Conservation (phyloP, 2,888 invertebrate genomes). For the Dexiosoma caninum region DNA sequence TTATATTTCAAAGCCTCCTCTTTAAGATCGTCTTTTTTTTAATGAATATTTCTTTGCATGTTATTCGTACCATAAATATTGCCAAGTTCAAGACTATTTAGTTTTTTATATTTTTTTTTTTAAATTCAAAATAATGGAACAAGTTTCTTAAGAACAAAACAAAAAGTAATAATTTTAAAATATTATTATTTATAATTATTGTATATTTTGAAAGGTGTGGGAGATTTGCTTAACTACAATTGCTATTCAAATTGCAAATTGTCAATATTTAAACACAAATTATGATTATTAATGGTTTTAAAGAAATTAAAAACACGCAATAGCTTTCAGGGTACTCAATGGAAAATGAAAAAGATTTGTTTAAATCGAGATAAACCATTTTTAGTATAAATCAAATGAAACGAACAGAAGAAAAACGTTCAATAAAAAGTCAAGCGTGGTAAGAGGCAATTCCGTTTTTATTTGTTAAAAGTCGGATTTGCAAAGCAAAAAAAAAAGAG, state of each 20-base stretch:
- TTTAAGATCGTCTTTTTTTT: too few relatives aligned
- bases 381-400: slow-evolving; percentile 18
- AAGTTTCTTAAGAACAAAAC: slow-evolving; percentile 34
- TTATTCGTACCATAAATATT: not conserved
- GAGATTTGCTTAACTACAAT: slow-evolving; percentile 35
- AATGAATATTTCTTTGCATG: too few relatives aligned
- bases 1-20: too few relatives aligned
- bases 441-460: slow-evolving; percentile 41
- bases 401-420: not conserved
- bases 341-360: slow-evolving; percentile 20
- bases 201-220: slow-evolving; percentile 45
- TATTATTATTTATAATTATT: not conserved
- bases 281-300: slow-evolving; percentile 51
- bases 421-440: slow-evolving; percentile 37
- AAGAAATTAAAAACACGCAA: slow-evolving; percentile 51
- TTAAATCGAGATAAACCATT: slow-evolving; percentile 41
- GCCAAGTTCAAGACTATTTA: slow-evolving; percentile 37
- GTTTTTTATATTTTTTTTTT: not conserved
- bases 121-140: not conserved
- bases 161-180: not conserved
- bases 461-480: slow-evolving; percentile 1
- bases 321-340: not conserved
- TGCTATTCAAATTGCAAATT: slow-evolving; percentile 19
- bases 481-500: not conserved
- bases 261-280: slow-evolving; percentile 56